Evolutionary conservation across 2,113 vertebrate genomes (phyloP).

Genomic region (Misgurnus mizolepis): DNA sequence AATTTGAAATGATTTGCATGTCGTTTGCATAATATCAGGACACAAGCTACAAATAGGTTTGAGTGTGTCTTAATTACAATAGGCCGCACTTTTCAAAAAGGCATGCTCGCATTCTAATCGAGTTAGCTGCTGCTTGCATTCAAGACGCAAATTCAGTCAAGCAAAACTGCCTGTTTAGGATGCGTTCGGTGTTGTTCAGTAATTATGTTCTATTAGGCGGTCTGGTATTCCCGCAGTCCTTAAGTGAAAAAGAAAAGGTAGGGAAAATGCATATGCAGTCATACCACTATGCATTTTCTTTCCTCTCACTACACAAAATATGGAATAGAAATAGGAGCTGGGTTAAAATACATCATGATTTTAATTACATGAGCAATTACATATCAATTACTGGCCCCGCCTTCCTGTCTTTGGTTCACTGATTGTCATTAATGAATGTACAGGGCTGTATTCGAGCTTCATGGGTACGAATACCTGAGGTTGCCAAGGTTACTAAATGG

Average conservation of each 20-base stretch:
- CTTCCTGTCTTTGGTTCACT: slow-evolving; percentile 15
- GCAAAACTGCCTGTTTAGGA: slow-evolving; percentile 65
- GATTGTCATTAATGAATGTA: slow-evolving; percentile 63
- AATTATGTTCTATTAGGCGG: slow-evolving; percentile 69
- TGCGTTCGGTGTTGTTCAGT: slow-evolving; percentile 65
- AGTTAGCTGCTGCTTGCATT: slow-evolving; percentile 63
- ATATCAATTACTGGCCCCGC: slow-evolving; percentile 44
- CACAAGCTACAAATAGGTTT: slow-evolving; percentile 80
- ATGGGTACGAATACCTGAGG: slow-evolving; percentile 81
- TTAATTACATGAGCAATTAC: slow-evolving; percentile 49
- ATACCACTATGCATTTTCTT: neutral
- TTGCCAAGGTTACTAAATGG: slow-evolving; percentile 98
- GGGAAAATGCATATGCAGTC: too few relatives aligned
- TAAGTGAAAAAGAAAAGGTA: slow-evolving; percentile 26
- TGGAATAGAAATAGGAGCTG: neutral
- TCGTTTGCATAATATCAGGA: slow-evolving; percentile 80
- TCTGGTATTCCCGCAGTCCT: slow-evolving; percentile 46
- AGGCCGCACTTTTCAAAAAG: slow-evolving; percentile 76
- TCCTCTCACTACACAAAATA: neutral
- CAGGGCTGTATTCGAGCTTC: slow-evolving; percentile 71
- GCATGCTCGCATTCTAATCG: slow-evolving; percentile 76
- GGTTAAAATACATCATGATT: too few relatives aligned
- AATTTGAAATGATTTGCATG: slow-evolving; percentile 78
- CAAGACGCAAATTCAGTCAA: slow-evolving; percentile 61
- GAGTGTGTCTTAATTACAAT: slow-evolving; percentile 79